Evolutionary conservation across 2,888 invertebrate species (phyloP).

Genomic region (Teleogryllus oceanicus): DNA sequence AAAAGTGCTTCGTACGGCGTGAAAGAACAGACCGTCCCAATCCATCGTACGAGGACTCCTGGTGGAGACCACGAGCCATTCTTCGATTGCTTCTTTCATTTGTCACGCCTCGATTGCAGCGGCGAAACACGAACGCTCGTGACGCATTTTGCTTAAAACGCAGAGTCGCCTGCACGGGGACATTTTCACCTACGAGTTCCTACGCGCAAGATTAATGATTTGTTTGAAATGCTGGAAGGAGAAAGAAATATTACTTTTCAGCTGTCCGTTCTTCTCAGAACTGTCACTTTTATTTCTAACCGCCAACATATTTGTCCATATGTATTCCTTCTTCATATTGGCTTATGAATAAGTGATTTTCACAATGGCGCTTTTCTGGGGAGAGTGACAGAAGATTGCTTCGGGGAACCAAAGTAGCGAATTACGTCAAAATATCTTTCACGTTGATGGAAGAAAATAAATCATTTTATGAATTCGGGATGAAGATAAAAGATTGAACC

Average conservation of each 20-base stretch:
- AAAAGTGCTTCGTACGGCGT: too few relatives aligned
- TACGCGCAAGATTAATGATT: constrained; percentile 8
- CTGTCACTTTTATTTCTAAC: not conserved
- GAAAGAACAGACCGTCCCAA: too few relatives aligned
- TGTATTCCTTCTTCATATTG: not conserved
- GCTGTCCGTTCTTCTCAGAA: not conserved
- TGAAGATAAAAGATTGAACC: too few relatives aligned
- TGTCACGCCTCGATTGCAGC: constrained; percentile 6
- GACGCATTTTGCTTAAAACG: constrained; percentile 4
- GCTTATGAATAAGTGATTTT: not conserved
- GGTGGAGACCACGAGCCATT: too few relatives aligned
- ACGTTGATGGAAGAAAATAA: too few relatives aligned
- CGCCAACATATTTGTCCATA: too few relatives aligned
- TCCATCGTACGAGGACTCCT: too few relatives aligned
- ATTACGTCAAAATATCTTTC: too few relatives aligned
- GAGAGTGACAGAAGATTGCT: too few relatives aligned
- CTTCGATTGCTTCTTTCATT: not conserved
- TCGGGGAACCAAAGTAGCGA: too few relatives aligned
- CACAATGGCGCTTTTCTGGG: not conserved
- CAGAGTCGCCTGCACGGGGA: not conserved
- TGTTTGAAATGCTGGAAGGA: constrained; percentile 5
- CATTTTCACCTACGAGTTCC: not conserved
- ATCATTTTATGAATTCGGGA: too few relatives aligned
- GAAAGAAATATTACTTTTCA: not conserved
- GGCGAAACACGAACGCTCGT: not conserved